Conservation (phyloP, 2,797 vertebrate genomes). For the Avahi laniger region DNA sequence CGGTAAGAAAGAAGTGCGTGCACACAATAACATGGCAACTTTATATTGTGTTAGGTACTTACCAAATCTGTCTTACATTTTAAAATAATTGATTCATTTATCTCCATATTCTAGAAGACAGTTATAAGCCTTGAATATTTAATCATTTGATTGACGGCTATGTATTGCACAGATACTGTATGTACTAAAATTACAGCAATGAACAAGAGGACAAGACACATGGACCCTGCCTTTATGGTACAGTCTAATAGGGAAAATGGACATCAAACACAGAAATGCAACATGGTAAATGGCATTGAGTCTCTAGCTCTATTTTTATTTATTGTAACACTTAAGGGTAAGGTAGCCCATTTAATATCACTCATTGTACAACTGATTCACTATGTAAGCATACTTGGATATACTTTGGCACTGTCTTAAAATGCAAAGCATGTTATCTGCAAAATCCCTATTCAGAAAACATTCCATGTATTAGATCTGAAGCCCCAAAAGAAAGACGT, state of each 20-base stretch:
- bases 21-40: background rate
- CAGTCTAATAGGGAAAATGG: background rate
- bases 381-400: constrained; percentile 27
- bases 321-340: background rate
- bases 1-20: background rate
- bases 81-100: constrained; percentile 25
- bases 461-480: background rate
- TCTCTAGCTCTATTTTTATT: background rate
- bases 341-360: background rate
- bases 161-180: constrained; percentile 3
- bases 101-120: background rate
- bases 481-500: constrained; percentile 7
- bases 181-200: background rate
- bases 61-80: constrained; percentile 8
- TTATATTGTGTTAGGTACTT: background rate
- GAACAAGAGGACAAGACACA: background rate
- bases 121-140: background rate
- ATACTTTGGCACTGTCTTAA: constrained; percentile 14
- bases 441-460: constrained; percentile 21
- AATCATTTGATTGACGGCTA: constrained; percentile 4
- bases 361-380: background rate
- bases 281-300: background rate
- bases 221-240: background rate
- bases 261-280: background rate
- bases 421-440: background rate